Evolutionary conservation across 2,797 vertebrate genomes (phyloP).

Genomic region (Mormyrops attenuatus): DNA sequence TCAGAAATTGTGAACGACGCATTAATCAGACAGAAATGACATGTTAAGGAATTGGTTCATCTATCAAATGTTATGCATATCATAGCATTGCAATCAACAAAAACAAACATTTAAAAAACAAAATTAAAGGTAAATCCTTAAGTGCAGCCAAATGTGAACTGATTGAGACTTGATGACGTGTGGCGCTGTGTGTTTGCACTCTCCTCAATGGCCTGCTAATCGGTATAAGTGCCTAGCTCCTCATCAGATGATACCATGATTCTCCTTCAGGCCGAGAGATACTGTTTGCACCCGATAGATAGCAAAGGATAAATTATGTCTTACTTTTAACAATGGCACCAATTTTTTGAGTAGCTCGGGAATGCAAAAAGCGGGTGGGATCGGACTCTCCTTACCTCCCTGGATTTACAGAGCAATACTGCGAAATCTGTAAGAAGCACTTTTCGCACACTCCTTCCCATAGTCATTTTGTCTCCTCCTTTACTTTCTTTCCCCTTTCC

Average conservation of each 20-base stretch:
- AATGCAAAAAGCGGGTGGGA: slow-evolving; percentile 55
- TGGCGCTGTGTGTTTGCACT: slow-evolving; percentile 39
- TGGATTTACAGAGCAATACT: slow-evolving; percentile 70
- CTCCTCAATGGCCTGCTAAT: slow-evolving; percentile 54
- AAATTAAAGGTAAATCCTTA: background rate
- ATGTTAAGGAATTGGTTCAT: background rate
- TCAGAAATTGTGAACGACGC: background rate
- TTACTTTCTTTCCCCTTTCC: slow-evolving; percentile 60
- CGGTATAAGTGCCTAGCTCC: slow-evolving; percentile 32
- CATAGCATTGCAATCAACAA: background rate
- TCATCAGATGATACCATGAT: slow-evolving; percentile 46
- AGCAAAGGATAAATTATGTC: slow-evolving; percentile 65
- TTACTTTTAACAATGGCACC: slow-evolving; percentile 50
- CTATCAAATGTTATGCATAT: background rate
- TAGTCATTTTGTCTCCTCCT: slow-evolving; percentile 69
- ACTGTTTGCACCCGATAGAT: slow-evolving; percentile 51
- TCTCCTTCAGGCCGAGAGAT: slow-evolving; percentile 37
- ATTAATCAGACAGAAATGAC: background rate
- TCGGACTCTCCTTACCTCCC: slow-evolving; percentile 56
- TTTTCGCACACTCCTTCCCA: slow-evolving; percentile 56
- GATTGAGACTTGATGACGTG: background rate
- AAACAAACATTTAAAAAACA: background rate
- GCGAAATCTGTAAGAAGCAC: slow-evolving; percentile 53
- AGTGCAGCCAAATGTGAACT: background rate
- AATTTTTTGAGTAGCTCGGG: slow-evolving; percentile 48